Conservation (phyloP, 35 echinoderm and acorn worm species). For the Diadema setosum region DNA sequence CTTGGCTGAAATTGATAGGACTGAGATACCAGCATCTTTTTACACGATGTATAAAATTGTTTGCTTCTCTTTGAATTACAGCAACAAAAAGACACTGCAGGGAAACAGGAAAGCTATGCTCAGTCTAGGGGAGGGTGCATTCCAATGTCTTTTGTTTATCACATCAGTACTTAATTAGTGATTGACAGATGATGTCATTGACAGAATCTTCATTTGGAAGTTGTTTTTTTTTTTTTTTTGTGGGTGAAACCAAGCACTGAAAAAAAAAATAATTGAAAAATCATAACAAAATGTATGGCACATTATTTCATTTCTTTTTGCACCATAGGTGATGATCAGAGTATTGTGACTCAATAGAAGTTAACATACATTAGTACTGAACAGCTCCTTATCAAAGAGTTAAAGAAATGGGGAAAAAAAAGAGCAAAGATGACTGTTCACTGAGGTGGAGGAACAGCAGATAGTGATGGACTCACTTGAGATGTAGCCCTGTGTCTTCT, state of each 20-base stretch:
- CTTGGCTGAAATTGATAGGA: too few species aligned
- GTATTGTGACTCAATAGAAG: neutral
- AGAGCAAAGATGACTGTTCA: too few species aligned
- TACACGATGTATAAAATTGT: too few species aligned
- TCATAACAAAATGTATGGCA: neutral
- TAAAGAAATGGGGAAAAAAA: neutral
- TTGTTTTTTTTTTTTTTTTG: neutral
- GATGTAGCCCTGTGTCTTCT: slow-evolving; percentile 87
- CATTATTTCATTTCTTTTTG: neutral
- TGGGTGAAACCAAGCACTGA: neutral
- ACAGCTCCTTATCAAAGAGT: neutral
- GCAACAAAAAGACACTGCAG: too few species aligned
- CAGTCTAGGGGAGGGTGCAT: too few species aligned
- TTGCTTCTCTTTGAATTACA: too few species aligned
- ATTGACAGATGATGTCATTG: too few species aligned
- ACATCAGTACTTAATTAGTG: too few species aligned
- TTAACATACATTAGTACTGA: neutral
- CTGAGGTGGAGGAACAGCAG: too few species aligned
- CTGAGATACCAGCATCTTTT: too few species aligned
- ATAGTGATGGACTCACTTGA: slow-evolving; percentile 74
- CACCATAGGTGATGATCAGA: neutral
- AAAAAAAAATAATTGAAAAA: neutral
- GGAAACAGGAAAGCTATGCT: too few species aligned
- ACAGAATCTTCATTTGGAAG: neutral
- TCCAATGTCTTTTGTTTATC: too few species aligned